Percentiles rank a stretch among this genome's conserved stretches.
Evolutionary conservation across 2,797 vertebrate genomes (phyloP).

Genomic region (Myotis planiceps): DNA sequence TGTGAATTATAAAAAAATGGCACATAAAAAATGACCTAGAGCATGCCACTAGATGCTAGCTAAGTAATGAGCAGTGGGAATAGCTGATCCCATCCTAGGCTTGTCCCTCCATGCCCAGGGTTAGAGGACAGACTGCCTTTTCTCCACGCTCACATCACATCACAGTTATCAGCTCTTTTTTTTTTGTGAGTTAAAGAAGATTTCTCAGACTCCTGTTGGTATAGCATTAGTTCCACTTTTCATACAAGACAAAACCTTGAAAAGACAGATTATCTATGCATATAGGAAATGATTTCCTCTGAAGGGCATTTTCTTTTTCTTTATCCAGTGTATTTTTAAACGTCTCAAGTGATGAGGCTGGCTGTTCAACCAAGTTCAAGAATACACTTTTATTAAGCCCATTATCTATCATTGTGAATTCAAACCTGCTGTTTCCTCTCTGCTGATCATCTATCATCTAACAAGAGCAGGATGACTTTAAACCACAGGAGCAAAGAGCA

Average conservation of each 20-base stretch:
- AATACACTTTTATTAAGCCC: slow-evolving; percentile 23
- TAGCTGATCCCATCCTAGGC: not conserved
- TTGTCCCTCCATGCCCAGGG: not conserved
- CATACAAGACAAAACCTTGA: slow-evolving; percentile 50
- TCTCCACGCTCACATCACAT: not conserved
- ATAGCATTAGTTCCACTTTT: slow-evolving; percentile 66
- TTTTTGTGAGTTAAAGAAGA: not conserved
- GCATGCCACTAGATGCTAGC: not conserved
- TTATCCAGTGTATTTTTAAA: slow-evolving; percentile 69
- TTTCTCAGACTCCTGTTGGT: slow-evolving; percentile 20
- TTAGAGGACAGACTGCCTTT: not conserved
- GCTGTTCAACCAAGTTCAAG: slow-evolving; percentile 71
- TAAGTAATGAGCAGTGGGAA: not conserved
- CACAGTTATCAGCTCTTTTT: not conserved
- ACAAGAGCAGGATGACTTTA: slow-evolving; percentile 54
- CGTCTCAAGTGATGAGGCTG: slow-evolving; percentile 24
- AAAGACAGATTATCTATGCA: slow-evolving; percentile 72
- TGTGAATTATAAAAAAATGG: not conserved
- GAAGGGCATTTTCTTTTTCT: slow-evolving; percentile 61
- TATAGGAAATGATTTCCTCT: slow-evolving; percentile 57
- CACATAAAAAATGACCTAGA: not conserved
- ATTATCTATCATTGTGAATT: slow-evolving; percentile 67
- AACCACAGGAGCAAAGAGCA: slow-evolving; percentile 61
- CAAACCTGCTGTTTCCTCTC: slow-evolving; percentile 64
- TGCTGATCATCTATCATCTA: slow-evolving; percentile 64